These are phyloP conservation scores for Drosophila lacicola DNA, from an alignment of 2,888 invertebrate genomes.

Conservation along the genomic window DNA sequence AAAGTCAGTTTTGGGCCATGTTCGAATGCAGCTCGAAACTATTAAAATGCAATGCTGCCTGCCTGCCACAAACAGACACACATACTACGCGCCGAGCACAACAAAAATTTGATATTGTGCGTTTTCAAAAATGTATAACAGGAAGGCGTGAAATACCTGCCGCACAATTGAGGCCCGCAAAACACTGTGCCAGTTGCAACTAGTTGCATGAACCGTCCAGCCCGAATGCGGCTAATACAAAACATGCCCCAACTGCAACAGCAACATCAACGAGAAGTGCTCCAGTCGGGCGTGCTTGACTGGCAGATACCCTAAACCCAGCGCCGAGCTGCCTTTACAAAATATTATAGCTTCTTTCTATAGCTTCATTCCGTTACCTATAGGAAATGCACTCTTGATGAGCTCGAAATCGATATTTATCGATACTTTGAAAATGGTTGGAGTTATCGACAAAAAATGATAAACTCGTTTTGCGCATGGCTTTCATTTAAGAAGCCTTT, in stretches of 20 bases:
- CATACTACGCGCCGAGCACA: not conserved
- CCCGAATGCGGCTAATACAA: not conserved
- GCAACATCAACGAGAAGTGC: no score
- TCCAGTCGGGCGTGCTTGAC: no score
- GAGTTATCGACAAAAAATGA: no score
- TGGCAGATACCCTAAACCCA: no score
- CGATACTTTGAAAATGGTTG: no score
- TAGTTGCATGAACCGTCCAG: constrained; percentile 28
- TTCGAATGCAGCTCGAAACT: constrained; percentile 35
- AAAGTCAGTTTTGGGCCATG: constrained; percentile 6
- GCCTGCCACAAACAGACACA: constrained; percentile 16
- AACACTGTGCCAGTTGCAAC: constrained; percentile 9
- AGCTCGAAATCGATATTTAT: no score
- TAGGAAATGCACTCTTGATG: no score
- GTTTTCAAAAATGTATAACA: constrained; percentile 61
- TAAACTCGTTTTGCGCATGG: no score
- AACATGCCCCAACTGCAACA: not conserved
- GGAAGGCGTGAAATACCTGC: constrained; percentile 36
- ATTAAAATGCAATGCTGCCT: constrained; percentile 19
- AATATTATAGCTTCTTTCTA: no score
- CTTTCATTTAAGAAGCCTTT: no score
- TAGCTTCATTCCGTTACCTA: no score
- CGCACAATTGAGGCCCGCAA: constrained; percentile 32
- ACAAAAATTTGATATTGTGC: constrained; percentile 22
- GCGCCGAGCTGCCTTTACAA: no score